These are phyloP conservation scores for Anhinga rufa DNA, from an alignment of 2,113 vertebrate genomes.

Conservation along the genomic window DNA sequence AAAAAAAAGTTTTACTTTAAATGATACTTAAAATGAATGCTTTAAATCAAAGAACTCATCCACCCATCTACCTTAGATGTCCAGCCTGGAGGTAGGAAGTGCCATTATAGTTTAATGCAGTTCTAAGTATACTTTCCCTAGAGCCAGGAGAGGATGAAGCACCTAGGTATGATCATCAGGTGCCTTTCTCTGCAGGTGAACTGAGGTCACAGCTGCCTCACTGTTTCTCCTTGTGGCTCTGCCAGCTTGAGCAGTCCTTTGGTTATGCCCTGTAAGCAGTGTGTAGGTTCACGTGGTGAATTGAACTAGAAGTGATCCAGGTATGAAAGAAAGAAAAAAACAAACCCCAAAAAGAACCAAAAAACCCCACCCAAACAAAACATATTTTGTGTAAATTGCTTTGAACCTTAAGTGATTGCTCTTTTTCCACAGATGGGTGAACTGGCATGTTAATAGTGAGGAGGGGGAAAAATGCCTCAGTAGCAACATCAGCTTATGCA, in stretches of 20 bases:
- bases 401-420: background rate
- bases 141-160: background rate
- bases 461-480: background rate
- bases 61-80: background rate
- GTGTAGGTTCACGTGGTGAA: background rate
- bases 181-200: background rate
- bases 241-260: background rate
- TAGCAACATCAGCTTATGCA: too few species aligned
- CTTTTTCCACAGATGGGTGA: background rate
- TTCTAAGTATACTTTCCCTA: background rate
- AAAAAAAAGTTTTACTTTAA: background rate
- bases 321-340: background rate
- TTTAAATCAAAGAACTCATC: background rate
- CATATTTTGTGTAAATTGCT: background rate
- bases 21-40: background rate
- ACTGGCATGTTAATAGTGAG: background rate
- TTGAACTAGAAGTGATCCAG: background rate
- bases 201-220: background rate
- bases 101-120: background rate
- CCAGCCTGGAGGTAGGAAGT: background rate
- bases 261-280: background rate
- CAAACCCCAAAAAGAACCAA: background rate
- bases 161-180: background rate
- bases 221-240: background rate
- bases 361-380: rapidly evolving